Percentiles rank a stretch among this genome's conserved stretches.
Conservation (phyloP, 2,888 invertebrate genomes). For the Ormyrus nitidulus region DNA sequence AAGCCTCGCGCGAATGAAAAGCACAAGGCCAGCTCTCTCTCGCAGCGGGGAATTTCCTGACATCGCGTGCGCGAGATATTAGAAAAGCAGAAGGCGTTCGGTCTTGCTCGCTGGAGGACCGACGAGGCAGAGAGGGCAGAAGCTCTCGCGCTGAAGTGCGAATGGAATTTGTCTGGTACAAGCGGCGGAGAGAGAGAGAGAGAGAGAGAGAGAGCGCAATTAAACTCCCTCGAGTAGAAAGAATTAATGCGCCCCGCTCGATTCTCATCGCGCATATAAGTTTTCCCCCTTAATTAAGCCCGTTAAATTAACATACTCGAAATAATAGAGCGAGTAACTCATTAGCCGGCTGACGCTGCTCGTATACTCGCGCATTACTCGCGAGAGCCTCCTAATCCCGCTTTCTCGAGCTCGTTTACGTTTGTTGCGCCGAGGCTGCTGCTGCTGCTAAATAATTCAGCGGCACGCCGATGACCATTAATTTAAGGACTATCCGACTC, state of each 20-base stretch:
- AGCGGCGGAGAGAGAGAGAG: background rate
- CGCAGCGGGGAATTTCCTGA: background rate
- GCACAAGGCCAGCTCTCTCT: background rate
- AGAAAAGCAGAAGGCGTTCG: too few species aligned
- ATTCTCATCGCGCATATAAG: constrained; percentile 17
- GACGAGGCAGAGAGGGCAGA: background rate
- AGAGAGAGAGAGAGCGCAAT: constrained; percentile 7
- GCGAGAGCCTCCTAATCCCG: constrained; percentile 29
- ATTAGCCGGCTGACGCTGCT: constrained; percentile 21
- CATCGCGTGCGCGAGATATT: constrained; percentile 2
- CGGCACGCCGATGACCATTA: constrained; percentile 29
- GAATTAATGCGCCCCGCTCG: constrained; percentile 34
- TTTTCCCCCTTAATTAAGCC: constrained; percentile 37
- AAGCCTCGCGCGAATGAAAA: background rate
- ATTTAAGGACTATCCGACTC: constrained; percentile 33
- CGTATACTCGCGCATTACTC: background rate
- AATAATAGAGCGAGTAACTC: constrained; percentile 51
- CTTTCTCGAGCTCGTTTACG: constrained; percentile 12
- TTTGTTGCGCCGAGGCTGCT: background rate
- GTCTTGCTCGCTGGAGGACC: background rate
- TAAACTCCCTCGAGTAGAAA: constrained; percentile 32
- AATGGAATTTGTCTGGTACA: constrained; percentile 38
- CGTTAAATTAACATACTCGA: constrained; percentile 43
- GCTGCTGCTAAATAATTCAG: constrained; percentile 43
- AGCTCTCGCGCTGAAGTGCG: constrained; percentile 7